Evolutionary conservation across 2,113 vertebrate genomes (phyloP), one percentile per base, ranked within the genome.

Genomic region (Bombycilla garrulus): DNA sequence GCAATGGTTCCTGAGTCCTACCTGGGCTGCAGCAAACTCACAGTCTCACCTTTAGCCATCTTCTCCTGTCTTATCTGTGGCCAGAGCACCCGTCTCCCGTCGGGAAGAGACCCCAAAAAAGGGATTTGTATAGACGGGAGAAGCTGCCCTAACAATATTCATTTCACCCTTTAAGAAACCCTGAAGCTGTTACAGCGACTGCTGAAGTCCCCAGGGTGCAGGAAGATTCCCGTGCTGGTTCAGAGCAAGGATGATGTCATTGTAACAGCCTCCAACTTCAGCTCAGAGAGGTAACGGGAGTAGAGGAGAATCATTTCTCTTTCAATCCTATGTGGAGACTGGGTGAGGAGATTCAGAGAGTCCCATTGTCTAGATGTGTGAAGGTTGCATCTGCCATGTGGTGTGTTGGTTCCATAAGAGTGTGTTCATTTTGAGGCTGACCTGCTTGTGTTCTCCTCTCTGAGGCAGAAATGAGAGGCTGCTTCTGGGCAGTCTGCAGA

Each of bases 221-320:
- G 99, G 95, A 99, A 99, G 98, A 99, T 99, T 95, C 99, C 99
- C 1, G 99, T 99, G 64, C 97, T 99, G 95, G 99, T 99, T 29
- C 99, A 99, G 97, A 99, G 98, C 97, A 99, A 99, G 96, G 99
- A 99, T 22, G 99, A 99, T 80, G 99, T 99, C 96, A 99, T 99
- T 50, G 99, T 99, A 74, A 99, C 99, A 0, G 99, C 99, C 65
- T 99, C 99, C 93, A 99, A 99, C 98, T 99, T 99, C 98, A 99
- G 99, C 95, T 99, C 99, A 5, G 99, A 99, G 98, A 99, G 99
- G 99, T 99, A 97, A 96, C 2, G 50, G 89, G 38, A 74, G 64
- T 29, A 83, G 91, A 96, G 74, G 88, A 92, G 70, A 90, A 78
- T 56, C 2, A 4, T 92, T 91, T 90, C 85, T 93, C 86, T 96